Percentiles rank a stretch among this genome's conserved stretches.
phyloP scores from a whole-genome alignment of 2,113 vertebrate genomes.

The Albula goreensis region DNA sequence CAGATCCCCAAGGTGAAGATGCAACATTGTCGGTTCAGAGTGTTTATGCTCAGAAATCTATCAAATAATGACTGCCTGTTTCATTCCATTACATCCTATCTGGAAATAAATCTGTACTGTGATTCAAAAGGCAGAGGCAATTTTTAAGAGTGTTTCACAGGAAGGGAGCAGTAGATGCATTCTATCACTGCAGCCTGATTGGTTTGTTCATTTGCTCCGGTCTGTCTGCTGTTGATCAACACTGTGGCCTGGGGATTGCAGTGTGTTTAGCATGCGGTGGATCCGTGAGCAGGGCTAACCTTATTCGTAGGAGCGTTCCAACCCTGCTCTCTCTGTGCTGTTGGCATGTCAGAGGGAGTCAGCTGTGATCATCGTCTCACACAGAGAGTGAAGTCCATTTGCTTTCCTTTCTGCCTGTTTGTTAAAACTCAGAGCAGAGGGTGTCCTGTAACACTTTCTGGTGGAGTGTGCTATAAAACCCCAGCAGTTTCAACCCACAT shows the following conservation, averaged over 20 bases:
- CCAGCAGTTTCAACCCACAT: background rate
- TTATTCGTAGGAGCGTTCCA: background rate
- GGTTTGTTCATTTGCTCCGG: background rate
- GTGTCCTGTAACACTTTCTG: background rate
- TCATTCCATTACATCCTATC: background rate
- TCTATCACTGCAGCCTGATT: background rate
- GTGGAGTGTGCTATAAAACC: background rate
- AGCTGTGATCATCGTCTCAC: background rate
- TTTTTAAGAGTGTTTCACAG: background rate
- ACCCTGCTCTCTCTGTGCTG: background rate
- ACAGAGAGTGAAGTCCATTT: background rate
- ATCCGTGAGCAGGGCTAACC: background rate
- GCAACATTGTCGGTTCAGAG: too few species aligned
- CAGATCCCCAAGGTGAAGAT: background rate
- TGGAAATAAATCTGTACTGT: background rate
- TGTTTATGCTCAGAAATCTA: background rate
- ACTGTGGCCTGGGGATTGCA: background rate
- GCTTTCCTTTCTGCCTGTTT: background rate
- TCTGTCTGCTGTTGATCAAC: too few species aligned
- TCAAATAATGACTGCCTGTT: background rate
- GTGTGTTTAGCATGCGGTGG: too few species aligned
- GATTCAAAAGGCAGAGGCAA: background rate
- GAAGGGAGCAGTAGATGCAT: background rate
- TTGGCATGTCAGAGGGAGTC: background rate
- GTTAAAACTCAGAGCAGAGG: background rate